Evolutionary conservation across 2,113 vertebrate genomes (phyloP), one percentile per base, ranked within the genome.

Genomic region (Semnornis frantzii): DNA sequence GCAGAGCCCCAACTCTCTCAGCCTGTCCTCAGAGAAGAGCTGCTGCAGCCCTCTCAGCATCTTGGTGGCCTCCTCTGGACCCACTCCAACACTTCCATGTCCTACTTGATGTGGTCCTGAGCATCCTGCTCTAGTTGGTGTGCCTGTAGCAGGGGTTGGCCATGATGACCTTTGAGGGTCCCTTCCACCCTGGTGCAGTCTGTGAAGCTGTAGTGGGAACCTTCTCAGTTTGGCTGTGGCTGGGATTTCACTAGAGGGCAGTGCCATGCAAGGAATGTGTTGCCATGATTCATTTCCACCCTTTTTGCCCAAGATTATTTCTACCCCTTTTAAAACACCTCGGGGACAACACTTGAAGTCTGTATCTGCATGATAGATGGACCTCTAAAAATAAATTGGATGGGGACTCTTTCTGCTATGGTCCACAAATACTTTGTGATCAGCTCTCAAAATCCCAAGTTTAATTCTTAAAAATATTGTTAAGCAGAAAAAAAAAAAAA

Each of bases 231-330:
- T 52, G 50, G 50, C 50, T 52, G 50, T 24, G 15, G 44, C 11
- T 50, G 21, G 48, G 48, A 11, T 24, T 52, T 97, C 97, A 20
- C 97, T 98, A 98, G 98, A 98, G 99, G 99, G 98, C 99, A 98
- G 98, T 98, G 98, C 98, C 98, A 97, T 97, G 98, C 98, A 98
- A 97, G 97, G 96, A 96, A 98, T 98, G 96, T 52, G 30, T 93
- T 92, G 34, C 88, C 33, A 62, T 30, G 24, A 54, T 48, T 89
- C 28, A 68, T 68, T 92, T 64, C 30, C n/a, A 8, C 3, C 2
- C 2, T 52, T 42, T 12, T 58, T 91, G 54, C 20, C 4, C 27
- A 55, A 28, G 30, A 71, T 14, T 39, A 15, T 52, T 52, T 14
- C 17, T 12, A 7, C 2, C 30, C 8, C 7, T 73, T 78, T 60